Percentiles rank a stretch among this genome's conserved stretches.
phyloP scores from a whole-genome alignment of 1,140 invertebrate genomes.

The Nasonia giraulti region DNA sequence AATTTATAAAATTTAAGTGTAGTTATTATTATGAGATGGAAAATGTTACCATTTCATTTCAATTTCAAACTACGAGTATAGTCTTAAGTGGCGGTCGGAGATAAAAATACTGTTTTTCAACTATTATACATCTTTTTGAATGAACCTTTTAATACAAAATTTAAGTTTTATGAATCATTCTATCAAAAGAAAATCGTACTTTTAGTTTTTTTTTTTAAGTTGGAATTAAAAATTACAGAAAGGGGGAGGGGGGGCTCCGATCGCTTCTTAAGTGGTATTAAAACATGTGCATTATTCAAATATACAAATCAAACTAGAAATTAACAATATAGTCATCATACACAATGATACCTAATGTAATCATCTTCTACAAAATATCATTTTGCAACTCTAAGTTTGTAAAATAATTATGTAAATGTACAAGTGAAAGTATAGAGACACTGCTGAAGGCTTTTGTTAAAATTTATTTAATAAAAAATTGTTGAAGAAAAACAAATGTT shows the following conservation, averaged over 20 bases:
- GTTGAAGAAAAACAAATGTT: conserved; percentile 5
- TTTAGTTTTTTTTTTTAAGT: too few relatives aligned
- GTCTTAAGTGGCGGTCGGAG: not conserved
- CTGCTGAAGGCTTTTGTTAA: not conserved
- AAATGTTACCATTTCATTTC: not conserved
- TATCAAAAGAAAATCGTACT: too few relatives aligned
- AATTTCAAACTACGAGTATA: not conserved
- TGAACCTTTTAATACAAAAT: too few relatives aligned
- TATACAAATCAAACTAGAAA: not conserved
- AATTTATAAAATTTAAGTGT: not conserved
- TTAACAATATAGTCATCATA: conserved; percentile 2
- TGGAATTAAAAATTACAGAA: too few relatives aligned
- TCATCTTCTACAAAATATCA: not conserved
- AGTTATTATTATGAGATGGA: not conserved
- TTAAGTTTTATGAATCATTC: too few relatives aligned
- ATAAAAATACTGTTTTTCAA: too few relatives aligned
- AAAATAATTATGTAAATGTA: not conserved
- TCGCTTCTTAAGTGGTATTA: not conserved
- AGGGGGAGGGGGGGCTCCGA: too few relatives aligned
- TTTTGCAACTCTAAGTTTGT: not conserved
- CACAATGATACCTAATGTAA: not conserved
- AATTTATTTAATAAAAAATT: conserved; percentile 34
- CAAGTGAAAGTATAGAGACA: not conserved
- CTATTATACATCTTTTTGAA: too few relatives aligned
- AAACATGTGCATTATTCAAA: not conserved